Conservation (phyloP, 2,888 invertebrate species). For the Leptinotarsa peninsularis region DNA sequence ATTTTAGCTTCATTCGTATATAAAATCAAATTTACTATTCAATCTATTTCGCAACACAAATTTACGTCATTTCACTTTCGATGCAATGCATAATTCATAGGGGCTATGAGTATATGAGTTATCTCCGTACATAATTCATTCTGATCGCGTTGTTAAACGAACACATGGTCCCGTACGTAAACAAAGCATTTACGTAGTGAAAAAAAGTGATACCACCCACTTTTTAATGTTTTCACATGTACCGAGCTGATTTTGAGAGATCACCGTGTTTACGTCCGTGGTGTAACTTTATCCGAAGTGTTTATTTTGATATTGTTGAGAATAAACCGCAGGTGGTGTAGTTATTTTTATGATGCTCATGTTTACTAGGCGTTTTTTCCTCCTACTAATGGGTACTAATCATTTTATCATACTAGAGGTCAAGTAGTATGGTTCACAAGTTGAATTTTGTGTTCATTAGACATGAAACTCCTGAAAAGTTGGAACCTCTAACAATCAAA, state of each 20-base stretch:
- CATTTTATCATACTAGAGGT: no score
- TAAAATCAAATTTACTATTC: no score
- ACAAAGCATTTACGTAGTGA: slow-evolving; percentile 10
- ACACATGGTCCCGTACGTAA: slow-evolving; percentile 21
- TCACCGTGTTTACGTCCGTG: slow-evolving; percentile 11
- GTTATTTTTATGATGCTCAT: not conserved
- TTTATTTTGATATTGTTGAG: slow-evolving; percentile 12
- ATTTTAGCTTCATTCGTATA: no score
- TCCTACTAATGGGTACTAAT: no score
- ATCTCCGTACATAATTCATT: slow-evolving; percentile 22
- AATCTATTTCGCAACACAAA: not conserved
- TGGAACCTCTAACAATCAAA: no score
- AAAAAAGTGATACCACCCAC: slow-evolving; percentile 16
- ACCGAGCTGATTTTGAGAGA: slow-evolving; percentile 4
- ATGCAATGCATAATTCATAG: not conserved
- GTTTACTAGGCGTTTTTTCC: no score
- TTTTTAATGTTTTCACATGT: slow-evolving; percentile 18
- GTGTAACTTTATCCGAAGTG: not conserved
- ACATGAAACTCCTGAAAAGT: no score
- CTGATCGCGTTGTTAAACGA: slow-evolving; percentile 17
- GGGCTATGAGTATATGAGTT: not conserved
- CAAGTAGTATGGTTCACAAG: no score
- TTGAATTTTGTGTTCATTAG: no score
- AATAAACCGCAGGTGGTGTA: not conserved
- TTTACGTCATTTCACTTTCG: not conserved